A percentile compares a stretch with the other conserved stretches of the same genome.
phyloP scores from a whole-genome alignment of 2,113 vertebrate species.

The Sminthopsis crassicaudata region DNA sequence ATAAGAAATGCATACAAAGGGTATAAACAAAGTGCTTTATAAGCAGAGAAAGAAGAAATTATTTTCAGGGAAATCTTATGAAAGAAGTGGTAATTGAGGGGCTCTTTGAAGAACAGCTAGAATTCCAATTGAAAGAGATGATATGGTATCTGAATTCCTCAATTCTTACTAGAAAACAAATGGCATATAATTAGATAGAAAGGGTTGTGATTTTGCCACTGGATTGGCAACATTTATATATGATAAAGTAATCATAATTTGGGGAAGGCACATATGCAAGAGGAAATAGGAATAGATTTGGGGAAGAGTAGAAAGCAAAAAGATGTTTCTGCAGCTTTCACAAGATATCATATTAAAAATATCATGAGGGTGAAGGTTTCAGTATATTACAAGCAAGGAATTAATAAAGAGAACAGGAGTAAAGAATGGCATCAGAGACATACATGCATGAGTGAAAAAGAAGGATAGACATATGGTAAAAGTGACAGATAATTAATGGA shows the following conservation, averaged over 20 bases:
- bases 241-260: neutral
- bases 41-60: neutral
- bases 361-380: neutral
- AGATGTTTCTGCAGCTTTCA: neutral
- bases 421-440: neutral
- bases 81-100: neutral
- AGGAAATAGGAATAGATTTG: neutral
- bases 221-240: neutral
- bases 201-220: neutral
- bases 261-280: neutral
- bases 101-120: neutral
- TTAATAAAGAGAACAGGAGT: neutral
- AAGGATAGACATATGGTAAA: neutral
- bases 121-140: neutral
- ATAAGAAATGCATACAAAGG: neutral
- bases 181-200: neutral
- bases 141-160: neutral
- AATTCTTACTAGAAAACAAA: neutral
- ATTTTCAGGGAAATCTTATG: neutral
- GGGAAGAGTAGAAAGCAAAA: neutral
- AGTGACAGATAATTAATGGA: neutral
- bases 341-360: neutral
- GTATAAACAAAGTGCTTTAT: neutral
- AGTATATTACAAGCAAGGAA: neutral
- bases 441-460: neutral